These are phyloP conservation scores for Phoronis australis DNA, from an alignment of 2,888 invertebrate species.

Conservation along the genomic window DNA sequence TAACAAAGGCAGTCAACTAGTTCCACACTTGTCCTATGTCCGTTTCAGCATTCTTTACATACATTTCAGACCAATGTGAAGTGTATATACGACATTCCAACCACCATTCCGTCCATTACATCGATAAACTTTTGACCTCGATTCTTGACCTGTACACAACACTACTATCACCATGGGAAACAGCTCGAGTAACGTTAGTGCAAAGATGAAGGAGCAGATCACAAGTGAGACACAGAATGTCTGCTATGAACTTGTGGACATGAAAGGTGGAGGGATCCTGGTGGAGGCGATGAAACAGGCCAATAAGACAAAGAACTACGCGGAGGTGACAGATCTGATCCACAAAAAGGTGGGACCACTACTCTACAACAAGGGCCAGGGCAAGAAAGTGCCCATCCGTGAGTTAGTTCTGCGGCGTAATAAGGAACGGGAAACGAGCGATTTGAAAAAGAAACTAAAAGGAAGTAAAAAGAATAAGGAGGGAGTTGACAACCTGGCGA, in stretches of 20 bases:
- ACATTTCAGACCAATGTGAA: no score
- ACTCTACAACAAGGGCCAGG: slow-evolving; percentile 87
- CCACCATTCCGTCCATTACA: no score
- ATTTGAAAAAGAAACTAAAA: no score
- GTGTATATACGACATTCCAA: no score
- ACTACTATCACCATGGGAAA: slow-evolving; percentile 54
- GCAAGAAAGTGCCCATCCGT: slow-evolving; percentile 82
- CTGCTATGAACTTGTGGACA: slow-evolving; percentile 82
- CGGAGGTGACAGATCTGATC: slow-evolving; percentile 84
- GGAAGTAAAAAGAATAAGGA: slow-evolving; percentile 26
- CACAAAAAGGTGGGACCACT: slow-evolving; percentile 81
- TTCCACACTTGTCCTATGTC: no score
- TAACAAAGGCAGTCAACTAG: no score
- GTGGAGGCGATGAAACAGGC: slow-evolving; percentile 45
- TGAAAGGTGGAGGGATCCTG: slow-evolving; percentile 75
- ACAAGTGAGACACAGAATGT: slow-evolving; percentile 51
- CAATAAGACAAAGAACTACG: slow-evolving; percentile 36
- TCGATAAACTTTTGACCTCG: no score
- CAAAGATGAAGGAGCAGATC: slow-evolving; percentile 93
- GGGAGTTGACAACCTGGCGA: slow-evolving; percentile 29
- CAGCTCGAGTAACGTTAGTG: slow-evolving; percentile 66
- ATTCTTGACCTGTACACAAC: no score
- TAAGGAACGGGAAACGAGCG: slow-evolving; percentile 21
- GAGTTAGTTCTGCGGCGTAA: slow-evolving; percentile 71
- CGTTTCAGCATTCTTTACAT: no score